Conservation (phyloP, 2,888 invertebrate species). For the Parochlus steinenii region DNA sequence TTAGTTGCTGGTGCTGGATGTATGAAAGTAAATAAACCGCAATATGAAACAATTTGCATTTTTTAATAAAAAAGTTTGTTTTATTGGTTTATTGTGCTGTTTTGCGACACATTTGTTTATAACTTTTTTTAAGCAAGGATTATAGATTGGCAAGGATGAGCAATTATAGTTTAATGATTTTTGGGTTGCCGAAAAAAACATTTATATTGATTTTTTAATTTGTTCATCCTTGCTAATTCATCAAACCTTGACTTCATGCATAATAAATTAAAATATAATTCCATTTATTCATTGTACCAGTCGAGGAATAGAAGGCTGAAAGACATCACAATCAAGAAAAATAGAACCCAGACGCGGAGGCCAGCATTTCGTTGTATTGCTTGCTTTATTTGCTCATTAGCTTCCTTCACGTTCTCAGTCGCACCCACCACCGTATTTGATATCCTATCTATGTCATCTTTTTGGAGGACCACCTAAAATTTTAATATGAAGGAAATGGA, state of each 20-base stretch:
- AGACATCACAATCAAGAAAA: constrained; percentile 90
- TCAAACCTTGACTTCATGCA: too few species aligned
- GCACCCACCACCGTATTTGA: constrained; percentile 76
- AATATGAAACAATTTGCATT: too few species aligned
- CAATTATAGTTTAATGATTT: neutral
- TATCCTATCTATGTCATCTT: constrained; percentile 82
- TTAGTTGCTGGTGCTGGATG: too few species aligned
- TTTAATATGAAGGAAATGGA: neutral
- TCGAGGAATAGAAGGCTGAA: constrained; percentile 91
- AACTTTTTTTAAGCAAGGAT: too few species aligned
- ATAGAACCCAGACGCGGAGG: constrained; percentile 82
- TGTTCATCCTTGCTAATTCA: neutral
- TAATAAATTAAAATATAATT: constrained; percentile 1
- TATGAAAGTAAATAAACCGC: too few species aligned
- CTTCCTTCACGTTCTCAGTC: constrained; percentile 90
- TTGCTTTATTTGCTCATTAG: constrained; percentile 92
- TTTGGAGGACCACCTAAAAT: constrained; percentile 67
- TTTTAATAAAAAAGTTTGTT: neutral
- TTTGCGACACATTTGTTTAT: too few species aligned
- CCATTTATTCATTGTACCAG: constrained; percentile 83
- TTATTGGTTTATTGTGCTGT: too few species aligned
- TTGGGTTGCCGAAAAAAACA: neutral
- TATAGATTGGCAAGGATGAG: neutral
- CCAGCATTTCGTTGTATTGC: constrained; percentile 96
- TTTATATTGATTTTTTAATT: neutral